Evolutionary conservation across 2,888 invertebrate genomes (phyloP), one percentile per base, ranked within the genome.

Genomic region (Thalpophila matura): DNA sequence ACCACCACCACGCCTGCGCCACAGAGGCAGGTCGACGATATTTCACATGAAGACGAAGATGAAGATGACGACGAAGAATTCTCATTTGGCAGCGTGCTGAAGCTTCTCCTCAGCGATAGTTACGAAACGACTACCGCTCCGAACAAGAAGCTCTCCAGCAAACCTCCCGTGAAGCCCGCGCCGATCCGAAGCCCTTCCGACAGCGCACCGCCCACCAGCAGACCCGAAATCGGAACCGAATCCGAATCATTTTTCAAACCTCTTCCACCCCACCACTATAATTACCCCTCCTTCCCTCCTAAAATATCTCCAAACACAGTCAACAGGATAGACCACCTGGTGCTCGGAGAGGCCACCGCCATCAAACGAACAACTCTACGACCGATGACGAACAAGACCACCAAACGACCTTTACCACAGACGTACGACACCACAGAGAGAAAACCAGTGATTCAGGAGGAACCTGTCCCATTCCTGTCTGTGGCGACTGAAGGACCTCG

Each of bases 11-110:
- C 51, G 22, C 37, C 61, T 45, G 66, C 82, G 20, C 91, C 94
- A 45, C 82, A 88, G 54, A 86, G 9, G 9, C 80, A 83, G 40
- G 62, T 55, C 5, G 86, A 77, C 10, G 81, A 79, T 40, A 82
- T 80, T 43, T 83, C 89, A 10, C 77, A 85, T 33, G 92, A 94
- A 59, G 91, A 93, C 35, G 91, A 92, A 7, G 91, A 91, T 18
- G 91, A 91, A 7, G 91, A 95, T 9, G 93, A 93, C 4, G 95
- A 94, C 51, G 95, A 93, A 49, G 95, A 95, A 9, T 96, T 96
- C 80, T 96, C 96, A 0, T 94, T 97, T 22, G 96, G 96, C 53
- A 96, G 95, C 78, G 95, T 97, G 4, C 86, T 96, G 14, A 95
- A 97, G 80, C 88, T 96, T n/a, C 85, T 97, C 20, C 93, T 97